A percentile compares a stretch with the other conserved stretches of the same genome.
Evolutionary conservation across 1,140 invertebrate species (phyloP).

Genomic region (Papilio glaucus): DNA sequence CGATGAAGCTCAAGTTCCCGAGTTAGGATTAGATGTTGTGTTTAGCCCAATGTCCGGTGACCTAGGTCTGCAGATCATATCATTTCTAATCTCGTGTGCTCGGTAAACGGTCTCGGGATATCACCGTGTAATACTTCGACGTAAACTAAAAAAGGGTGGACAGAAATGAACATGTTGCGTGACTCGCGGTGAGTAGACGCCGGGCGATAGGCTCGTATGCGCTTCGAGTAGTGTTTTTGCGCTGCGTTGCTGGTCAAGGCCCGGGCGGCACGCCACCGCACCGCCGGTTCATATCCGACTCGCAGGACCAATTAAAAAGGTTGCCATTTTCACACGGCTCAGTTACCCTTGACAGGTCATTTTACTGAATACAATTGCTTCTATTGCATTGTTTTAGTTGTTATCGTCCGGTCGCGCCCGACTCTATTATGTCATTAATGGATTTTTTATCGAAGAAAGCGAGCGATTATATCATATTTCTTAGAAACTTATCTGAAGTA

Average conservation of each 20-base stretch:
- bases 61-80: no score
- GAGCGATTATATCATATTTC: conserved; percentile 9
- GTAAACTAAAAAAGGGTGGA: not conserved
- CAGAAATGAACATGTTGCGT: not conserved
- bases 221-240: conserved; percentile 1
- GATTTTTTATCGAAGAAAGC: conserved; percentile 29
- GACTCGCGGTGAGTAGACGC: not conserved
- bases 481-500: not conserved
- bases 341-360: conserved; percentile 36
- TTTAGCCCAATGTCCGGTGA: no score
- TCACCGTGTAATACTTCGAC: not conserved
- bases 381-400: conserved; percentile 37
- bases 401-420: conserved; percentile 33
- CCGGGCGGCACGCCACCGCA: conserved; percentile 33
- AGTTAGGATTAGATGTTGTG: no score
- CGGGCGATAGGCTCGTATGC: conserved; percentile 2
- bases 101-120: not conserved
- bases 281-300: conserved; percentile 26
- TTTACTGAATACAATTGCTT: conserved; percentile 34
- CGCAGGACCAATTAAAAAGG: conserved; percentile 35
- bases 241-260: conserved; percentile 44
- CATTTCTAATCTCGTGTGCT: no score
- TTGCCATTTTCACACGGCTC: conserved; percentile 38
- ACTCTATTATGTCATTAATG: conserved; percentile 23
- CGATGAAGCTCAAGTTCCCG: no score